Evolutionary conservation across 1,140 invertebrate genomes (phyloP).

Genomic region (Tetramorium parvispinum): DNA sequence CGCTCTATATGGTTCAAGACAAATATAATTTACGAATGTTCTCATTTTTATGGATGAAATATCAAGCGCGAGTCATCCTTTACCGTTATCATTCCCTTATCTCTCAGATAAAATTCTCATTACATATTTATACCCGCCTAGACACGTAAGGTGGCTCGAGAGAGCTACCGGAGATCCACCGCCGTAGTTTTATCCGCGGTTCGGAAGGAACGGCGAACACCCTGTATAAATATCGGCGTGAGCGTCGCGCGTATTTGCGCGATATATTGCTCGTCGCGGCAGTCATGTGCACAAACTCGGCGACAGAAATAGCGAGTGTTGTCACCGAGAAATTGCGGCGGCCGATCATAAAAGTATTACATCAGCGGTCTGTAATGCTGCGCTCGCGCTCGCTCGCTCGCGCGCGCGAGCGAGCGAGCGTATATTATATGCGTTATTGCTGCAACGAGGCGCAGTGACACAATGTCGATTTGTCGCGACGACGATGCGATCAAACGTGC

Average conservation of each 20-base stretch:
- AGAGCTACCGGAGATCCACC: not conserved
- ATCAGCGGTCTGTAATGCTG: slow-evolving; percentile 61
- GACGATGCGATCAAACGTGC: slow-evolving; percentile 60
- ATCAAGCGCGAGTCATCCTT: not conserved
- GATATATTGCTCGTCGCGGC: slow-evolving; percentile 48
- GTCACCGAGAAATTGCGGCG: slow-evolving; percentile 73
- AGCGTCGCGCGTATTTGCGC: slow-evolving; percentile 49
- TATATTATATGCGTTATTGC: slow-evolving; percentile 65
- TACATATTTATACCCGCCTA: not conserved
- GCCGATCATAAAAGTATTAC: slow-evolving; percentile 73
- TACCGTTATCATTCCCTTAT: not conserved
- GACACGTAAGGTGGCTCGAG: not conserved
- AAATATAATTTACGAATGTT: not conserved
- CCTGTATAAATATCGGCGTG: slow-evolving; percentile 48
- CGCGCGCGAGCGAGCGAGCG: slow-evolving; percentile 7
- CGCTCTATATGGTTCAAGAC: not conserved
- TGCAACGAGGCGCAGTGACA: slow-evolving; percentile 48
- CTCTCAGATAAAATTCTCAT: slow-evolving; percentile 18
- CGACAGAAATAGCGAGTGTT: slow-evolving; percentile 70
- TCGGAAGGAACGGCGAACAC: slow-evolving; percentile 19
- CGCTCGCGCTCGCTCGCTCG: not conserved
- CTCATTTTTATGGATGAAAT: not conserved
- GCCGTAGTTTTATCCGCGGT: not conserved
- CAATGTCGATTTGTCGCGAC: slow-evolving; percentile 67
- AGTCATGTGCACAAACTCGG: slow-evolving; percentile 55